Evolutionary conservation across 2,797 vertebrate genomes (phyloP), one percentile per base, ranked within the genome.

Genomic region (Macropodus opercularis): DNA sequence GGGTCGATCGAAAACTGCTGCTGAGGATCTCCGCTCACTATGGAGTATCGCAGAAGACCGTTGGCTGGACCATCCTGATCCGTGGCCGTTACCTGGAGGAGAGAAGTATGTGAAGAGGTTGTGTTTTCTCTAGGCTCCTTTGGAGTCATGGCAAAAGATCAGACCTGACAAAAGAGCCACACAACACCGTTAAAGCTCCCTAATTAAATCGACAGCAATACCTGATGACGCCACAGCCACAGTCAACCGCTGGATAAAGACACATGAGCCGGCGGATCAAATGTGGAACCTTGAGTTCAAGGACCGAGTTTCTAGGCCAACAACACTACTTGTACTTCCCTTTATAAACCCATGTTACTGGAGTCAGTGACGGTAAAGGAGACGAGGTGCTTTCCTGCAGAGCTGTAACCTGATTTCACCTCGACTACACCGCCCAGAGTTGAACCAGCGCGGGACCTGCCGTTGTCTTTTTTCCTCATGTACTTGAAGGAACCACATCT

Each of bases 1-100:
- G 93, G 89, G 56, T 98, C 87, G 39, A 99, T 92, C 17, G 80
- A 68, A 32, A 99, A 98, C 79, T 98, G 95, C 76, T 94, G 93
- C 22, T 90, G 79, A 0, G 87, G 71, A 79, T 99, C 95, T 2
- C 97, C 97, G 60, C 78, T 95, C 58, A 95, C 91, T 0, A 99
- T 94, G 56, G 94, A 94, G 51, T 97, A 98, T 4, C 91, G 94
- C 70, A 99, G 87, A 69, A 93, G 90, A 48, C 90, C 96, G 79
- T 98, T 98, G 68, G 91, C 79, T 0, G 94, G 93, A 2, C 96
- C 95, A 13, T 99, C 98, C 23, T 80, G 76, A 64, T 99, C 98
- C 10, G 87, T 88, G 14, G 96, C 98, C 21, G 92, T 93, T 14
- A 98, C 93, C 98, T 99, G 68, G 40, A 41, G 24, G 34, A 10